phyloP scores from a whole-genome alignment of 2,113 vertebrate genomes.

The Macrotis lagotis region DNA sequence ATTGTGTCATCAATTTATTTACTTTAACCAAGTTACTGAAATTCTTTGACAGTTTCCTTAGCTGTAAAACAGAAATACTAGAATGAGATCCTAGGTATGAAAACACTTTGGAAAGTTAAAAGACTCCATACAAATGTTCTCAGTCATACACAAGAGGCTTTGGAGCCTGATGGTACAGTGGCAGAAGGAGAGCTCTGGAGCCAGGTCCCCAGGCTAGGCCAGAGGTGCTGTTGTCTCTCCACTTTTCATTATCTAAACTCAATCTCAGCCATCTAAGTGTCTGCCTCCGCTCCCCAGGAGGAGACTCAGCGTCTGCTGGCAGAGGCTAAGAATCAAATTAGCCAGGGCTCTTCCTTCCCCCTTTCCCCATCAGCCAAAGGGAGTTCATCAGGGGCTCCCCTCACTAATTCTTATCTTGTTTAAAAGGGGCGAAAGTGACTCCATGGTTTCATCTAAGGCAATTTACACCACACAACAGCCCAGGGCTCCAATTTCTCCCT shows the following conservation, averaged over 20 bases:
- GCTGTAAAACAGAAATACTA: slow-evolving; percentile 5
- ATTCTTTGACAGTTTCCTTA: background rate
- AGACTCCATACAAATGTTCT: background rate
- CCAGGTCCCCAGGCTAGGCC: slow-evolving; percentile 5
- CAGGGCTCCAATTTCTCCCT: slow-evolving; percentile 60
- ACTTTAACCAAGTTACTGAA: background rate
- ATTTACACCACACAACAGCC: slow-evolving; percentile 76
- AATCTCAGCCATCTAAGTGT: slow-evolving; percentile 67
- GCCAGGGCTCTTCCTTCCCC: slow-evolving; percentile 76
- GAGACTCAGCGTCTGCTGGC: slow-evolving; percentile 79
- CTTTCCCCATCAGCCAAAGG: slow-evolving; percentile 79
- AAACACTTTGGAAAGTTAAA: accelerated
- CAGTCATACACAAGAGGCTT: accelerated
- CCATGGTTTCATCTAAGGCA: slow-evolving; percentile 75
- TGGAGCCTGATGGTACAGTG: background rate
- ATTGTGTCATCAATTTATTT: background rate
- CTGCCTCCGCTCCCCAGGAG: slow-evolving; percentile 75
- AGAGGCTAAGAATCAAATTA: slow-evolving; percentile 86
- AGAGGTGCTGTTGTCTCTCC: slow-evolving; percentile 33
- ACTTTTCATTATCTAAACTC: slow-evolving; percentile 78
- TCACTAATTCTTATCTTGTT: slow-evolving; percentile 82
- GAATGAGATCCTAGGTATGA: background rate
- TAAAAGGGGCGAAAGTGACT: slow-evolving; percentile 83
- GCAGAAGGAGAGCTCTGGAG: slow-evolving; percentile 23
- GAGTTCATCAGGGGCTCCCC: slow-evolving; percentile 79